A percentile compares a stretch with the other conserved stretches of the same genome.
phyloP scores from a whole-genome alignment of 23 tunicate species.

The Trididemnum nubilum region DNA sequence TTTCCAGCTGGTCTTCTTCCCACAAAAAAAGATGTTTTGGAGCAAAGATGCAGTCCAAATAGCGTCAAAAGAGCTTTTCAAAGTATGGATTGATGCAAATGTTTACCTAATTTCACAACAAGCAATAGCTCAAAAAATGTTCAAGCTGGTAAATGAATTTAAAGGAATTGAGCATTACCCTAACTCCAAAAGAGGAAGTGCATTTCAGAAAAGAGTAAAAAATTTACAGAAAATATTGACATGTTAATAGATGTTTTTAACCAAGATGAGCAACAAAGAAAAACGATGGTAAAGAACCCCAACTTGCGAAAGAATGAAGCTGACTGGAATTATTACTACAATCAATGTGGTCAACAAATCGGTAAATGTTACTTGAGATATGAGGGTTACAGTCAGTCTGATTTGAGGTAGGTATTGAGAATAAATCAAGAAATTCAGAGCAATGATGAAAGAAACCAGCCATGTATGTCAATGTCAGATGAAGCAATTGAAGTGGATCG shows the following conservation, averaged over 20 bases:
- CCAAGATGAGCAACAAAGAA: slow-evolving; percentile 9
- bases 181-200: slow-evolving; percentile 7
- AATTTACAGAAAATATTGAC: slow-evolving; percentile 12
- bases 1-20: slow-evolving; percentile 33
- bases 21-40: slow-evolving; percentile 28
- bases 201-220: slow-evolving; percentile 2
- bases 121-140: neutral
- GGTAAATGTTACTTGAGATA: slow-evolving; percentile 4
- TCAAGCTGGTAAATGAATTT: neutral
- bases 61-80: slow-evolving; percentile 16
- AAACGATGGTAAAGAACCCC: neutral
- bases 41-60: slow-evolving; percentile 9
- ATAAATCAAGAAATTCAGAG: neutral
- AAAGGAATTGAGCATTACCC: neutral
- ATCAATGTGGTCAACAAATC: neutral
- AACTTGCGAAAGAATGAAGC: slow-evolving; percentile 4
- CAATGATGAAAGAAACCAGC: slow-evolving; percentile 15
- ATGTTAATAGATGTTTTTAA: neutral
- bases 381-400: slow-evolving; percentile 6
- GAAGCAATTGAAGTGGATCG: slow-evolving; percentile 6
- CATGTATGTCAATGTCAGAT: slow-evolving; percentile 16
- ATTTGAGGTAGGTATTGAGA: neutral
- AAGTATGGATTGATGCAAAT: slow-evolving; percentile 9
- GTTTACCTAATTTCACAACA: neutral
- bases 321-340: neutral